Base-by-base conservation (phyloP, 2,113 vertebrate genomes). In the Chamaetylas fuelleborni region DNA sequence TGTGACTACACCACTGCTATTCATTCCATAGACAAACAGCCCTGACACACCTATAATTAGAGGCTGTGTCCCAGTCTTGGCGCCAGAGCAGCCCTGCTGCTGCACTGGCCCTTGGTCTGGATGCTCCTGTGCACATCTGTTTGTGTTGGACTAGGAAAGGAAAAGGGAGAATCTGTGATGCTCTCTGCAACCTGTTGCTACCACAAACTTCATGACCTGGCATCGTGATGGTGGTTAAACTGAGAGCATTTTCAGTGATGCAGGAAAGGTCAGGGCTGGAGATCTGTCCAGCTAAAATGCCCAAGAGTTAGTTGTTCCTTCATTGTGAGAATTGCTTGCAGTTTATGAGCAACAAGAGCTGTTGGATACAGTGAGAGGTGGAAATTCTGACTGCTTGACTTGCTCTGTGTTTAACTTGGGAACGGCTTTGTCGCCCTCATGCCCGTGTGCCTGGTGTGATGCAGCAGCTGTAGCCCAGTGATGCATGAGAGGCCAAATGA, bases 41-140 rank as follows among this genome's bases (percentile, higher is more conserved):
- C 40, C 20, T 16, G 29, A 78, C 65, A 53, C 86, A 69, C 72
- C 80, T 92, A 36, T 92, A 92, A 91, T 92, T 86, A 95, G 51
- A 65, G 73, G 57, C 80, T 64, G 17, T 73, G 53, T 82, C 31
- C 77, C 23, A 54, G 43, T n/a, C 8, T 12, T 48, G 47, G 72
- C 38, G 25, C 76, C 31, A 0, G 10, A 60, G 66, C 56, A n/a
- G 67, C 3, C 7, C 34, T 62, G 56, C 18, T 19, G 51, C 62
- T 47, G 34, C 72, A 12, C 3, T 1, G 14, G 17, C 13, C 48
- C 8, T 36, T 11, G 22, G 19, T 34, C 9, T 19, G 36, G 54
- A 85, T 18, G n/a, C 47, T 62, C 26, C 33, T 20, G 61, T 0
- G 0, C 23, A 12, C 19, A 17, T 82, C 66, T 82, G 23, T 94